phyloP scores from a whole-genome alignment of 2,888 invertebrate genomes.

The Aleiodes testaceus region DNA sequence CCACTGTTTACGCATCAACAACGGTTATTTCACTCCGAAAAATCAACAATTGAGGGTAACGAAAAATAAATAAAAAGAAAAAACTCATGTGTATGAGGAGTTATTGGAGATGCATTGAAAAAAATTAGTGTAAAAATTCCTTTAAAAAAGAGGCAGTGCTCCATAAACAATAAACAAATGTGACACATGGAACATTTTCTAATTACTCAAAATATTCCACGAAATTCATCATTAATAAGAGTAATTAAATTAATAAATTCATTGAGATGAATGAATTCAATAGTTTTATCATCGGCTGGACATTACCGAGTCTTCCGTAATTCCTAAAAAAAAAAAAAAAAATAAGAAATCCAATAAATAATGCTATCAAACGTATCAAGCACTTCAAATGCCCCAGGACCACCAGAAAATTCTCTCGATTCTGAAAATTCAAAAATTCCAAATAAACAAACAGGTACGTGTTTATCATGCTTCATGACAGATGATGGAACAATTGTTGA shows the following conservation, averaged over 20 bases:
- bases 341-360: constrained; percentile 18
- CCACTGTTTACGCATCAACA: constrained; percentile 51
- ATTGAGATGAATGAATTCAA: constrained; percentile 17
- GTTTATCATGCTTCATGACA: constrained; percentile 63
- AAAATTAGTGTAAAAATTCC: not conserved
- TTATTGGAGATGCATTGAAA: too few species aligned
- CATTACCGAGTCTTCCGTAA: constrained; percentile 30
- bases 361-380: constrained; percentile 69
- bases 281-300: constrained; percentile 22
- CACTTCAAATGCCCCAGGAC: constrained; percentile 63
- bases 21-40: constrained; percentile 18
- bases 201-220: too few species aligned
- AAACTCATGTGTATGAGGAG: too few species aligned
- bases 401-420: constrained; percentile 48
- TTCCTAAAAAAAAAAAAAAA: too few species aligned
- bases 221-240: too few species aligned
- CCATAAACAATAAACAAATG: constrained; percentile 17
- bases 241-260: not conserved
- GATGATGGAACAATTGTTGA: constrained; percentile 55
- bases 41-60: not conserved
- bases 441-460: constrained; percentile 52
- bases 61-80: not conserved
- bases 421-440: constrained; percentile 8
- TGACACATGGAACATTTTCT: not conserved
- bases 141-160: not conserved